Evolutionary conservation across 2,888 invertebrate species (phyloP).

Genomic region (Papilio demoleus): DNA sequence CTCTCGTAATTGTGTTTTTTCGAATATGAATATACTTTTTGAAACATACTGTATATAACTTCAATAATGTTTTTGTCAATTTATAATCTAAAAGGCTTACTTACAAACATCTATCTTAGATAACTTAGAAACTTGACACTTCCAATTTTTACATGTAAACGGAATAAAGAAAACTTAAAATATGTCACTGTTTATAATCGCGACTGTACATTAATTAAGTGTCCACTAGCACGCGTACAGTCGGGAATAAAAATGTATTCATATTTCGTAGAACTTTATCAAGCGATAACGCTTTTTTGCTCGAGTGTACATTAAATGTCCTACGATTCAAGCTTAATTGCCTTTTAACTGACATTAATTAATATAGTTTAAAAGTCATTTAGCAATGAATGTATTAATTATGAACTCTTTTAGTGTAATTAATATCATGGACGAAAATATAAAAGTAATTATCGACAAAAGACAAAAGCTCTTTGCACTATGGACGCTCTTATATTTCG

Average conservation of each 20-base stretch:
- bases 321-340: slow-evolving; percentile 13
- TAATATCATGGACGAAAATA: neutral
- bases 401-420: neutral
- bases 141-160: no score
- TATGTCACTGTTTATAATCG: neutral
- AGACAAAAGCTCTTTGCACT: neutral
- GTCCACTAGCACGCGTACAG: slow-evolving; percentile 6
- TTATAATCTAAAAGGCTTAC: no score
- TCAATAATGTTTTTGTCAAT: neutral
- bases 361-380: slow-evolving; percentile 2
- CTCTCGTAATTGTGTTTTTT: neutral
- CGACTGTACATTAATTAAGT: neutral
- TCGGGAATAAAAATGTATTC: slow-evolving; percentile 26
- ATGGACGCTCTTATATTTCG: neutral
- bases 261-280: neutral
- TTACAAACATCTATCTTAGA: neutral
- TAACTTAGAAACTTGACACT: no score
- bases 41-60: neutral
- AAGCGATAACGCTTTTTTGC: slow-evolving; percentile 25
- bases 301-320: slow-evolving; percentile 18
- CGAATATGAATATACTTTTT: neutral
- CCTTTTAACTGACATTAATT: slow-evolving; percentile 3
- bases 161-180: neutral
- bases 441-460: slow-evolving; percentile 4
- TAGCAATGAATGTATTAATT: neutral